Base-by-base conservation (phyloP, 2,113 vertebrate species). In the Zosterops pallidus region DNA sequence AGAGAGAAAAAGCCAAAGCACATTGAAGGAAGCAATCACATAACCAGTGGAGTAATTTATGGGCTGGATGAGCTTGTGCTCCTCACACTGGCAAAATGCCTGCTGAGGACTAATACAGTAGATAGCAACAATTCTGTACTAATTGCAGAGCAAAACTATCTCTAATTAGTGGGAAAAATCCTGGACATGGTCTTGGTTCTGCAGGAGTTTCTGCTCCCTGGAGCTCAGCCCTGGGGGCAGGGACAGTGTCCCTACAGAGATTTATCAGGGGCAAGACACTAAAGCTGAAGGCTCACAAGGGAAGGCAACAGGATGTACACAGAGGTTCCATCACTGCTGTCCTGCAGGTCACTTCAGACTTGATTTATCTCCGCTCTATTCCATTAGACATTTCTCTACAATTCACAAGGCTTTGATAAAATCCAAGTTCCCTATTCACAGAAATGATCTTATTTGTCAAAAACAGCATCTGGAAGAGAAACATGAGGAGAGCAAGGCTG, bases 221-320 rank as follows among this genome's bases (percentile, higher is more conserved):
- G 42, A 68, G 47, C 11, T 55, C 16, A 67, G 53, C 56, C 77
- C 83, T 52, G 42, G 52, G 25, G 22, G 22, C 81, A 90, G 29
- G 46, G 59, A 50, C 78, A 60, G 16, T 13, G 60, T 49, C 74
- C 37, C 65, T 35, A 9, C 33, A 50, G 70, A 31, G 56, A 71
- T 14, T 52, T 1, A 57, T 0, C 0, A 17, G 33, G 56, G 49
- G 7, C 39, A 26, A 0, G 12, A 56, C 83, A 87, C 31, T 62
- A 83, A 22, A 64, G 47, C 0, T 24, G 6, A 60, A 69, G 2
- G 52, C 41, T 84, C 35, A 4, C 7, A 1, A 1, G 3, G 82
- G 41, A 81, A 77, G 52, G 50, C 56, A 60, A 53, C 16, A 22
- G 47, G 55, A 78, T 0, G 35, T 8, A 18, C 24, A 41, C 2